A percentile compares a stretch with the other conserved stretches of the same genome.
These are phyloP conservation scores for Limnodromus scolopaceus DNA, from an alignment of 2,797 vertebrate genomes.

Conservation along the genomic window DNA sequence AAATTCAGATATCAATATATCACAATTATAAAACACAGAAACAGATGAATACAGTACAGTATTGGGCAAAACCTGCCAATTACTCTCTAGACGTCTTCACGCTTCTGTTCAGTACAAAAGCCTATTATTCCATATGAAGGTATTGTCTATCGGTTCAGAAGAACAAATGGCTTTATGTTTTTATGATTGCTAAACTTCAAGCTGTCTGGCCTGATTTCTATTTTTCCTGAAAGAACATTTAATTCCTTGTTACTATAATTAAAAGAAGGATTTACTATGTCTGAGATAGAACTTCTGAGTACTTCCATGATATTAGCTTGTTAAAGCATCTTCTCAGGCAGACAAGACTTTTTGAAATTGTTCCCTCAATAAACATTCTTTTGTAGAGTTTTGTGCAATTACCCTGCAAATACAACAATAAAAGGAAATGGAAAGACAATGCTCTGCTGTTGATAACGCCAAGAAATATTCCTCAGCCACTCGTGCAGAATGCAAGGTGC, in stretches of 20 bases:
- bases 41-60: not conserved
- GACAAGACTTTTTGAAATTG: not conserved
- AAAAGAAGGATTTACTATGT: not conserved
- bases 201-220: not conserved
- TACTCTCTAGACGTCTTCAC: not conserved
- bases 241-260: not conserved
- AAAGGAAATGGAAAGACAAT: not conserved
- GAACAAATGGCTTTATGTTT: not conserved
- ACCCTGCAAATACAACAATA: not conserved
- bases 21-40: not conserved
- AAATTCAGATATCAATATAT: not conserved
- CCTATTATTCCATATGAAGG: not conserved
- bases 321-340: not conserved
- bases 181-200: not conserved
- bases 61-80: not conserved
- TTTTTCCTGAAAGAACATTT: not conserved
- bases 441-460: not conserved
- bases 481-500: not conserved
- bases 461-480: not conserved
- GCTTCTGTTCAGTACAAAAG: not conserved
- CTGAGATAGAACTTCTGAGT: not conserved
- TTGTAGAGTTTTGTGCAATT: not conserved
- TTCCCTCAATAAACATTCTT: conserved; percentile 3
- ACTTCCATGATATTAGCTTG: not conserved
- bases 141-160: not conserved